Evolutionary conservation across 2,888 invertebrate species (phyloP).

Genomic region (Neoscelio sp.): DNA sequence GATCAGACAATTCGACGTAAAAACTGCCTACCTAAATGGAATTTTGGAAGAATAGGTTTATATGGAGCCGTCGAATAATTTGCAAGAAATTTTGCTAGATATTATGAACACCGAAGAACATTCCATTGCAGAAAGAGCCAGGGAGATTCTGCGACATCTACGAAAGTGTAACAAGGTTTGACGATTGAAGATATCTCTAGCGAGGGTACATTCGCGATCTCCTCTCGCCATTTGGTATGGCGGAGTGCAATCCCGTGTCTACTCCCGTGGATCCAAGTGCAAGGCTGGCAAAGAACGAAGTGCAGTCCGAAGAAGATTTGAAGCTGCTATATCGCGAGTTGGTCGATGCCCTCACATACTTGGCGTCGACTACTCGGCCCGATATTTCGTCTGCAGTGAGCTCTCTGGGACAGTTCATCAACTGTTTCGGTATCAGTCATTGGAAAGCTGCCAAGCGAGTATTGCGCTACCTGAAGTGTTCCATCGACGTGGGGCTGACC

Average conservation of each 20-base stretch:
- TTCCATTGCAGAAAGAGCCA: too few species aligned
- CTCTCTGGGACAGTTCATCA: not conserved
- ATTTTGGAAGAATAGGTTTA: too few species aligned
- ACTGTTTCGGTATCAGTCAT: not conserved
- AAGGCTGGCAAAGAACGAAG: not conserved
- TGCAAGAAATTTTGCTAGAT: too few species aligned
- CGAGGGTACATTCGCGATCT: not conserved
- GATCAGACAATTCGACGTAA: too few species aligned
- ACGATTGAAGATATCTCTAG: too few species aligned
- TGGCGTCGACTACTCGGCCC: conserved; percentile 3
- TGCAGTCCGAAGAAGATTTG: not conserved
- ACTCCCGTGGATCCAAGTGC: not conserved
- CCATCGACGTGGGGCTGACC: conserved; percentile 9
- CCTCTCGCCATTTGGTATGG: not conserved
- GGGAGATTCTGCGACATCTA: too few species aligned
- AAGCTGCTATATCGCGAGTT: conserved; percentile 12
- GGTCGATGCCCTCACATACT: conserved; percentile 6
- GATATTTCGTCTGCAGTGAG: conserved; percentile 5
- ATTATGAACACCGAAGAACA: too few species aligned
- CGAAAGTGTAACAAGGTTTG: too few species aligned
- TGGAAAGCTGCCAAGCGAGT: not conserved
- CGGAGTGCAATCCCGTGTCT: conserved; percentile 1
- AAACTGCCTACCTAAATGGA: too few species aligned
- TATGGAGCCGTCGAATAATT: too few species aligned
- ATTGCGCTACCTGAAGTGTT: too few species aligned